Conservation (phyloP, 2,888 invertebrate species). For the Drosophila koepferae region DNA sequence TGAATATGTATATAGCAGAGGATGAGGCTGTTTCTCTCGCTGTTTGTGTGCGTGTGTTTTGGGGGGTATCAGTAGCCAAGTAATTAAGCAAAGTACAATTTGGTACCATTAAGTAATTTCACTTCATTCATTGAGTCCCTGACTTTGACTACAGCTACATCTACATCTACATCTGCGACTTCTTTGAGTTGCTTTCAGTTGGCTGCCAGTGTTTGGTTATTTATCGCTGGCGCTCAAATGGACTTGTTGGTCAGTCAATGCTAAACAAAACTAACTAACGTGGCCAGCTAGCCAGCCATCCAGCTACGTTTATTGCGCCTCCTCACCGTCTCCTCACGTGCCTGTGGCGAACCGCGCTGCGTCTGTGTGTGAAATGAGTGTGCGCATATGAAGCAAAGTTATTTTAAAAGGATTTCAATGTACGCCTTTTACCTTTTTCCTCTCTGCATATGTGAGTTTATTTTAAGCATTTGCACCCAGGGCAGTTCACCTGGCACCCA, state of each 20-base stretch:
- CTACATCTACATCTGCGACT: constrained; percentile 2
- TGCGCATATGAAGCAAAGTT: constrained; percentile 40
- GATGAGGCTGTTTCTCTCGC: neutral
- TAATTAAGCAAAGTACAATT: constrained; percentile 83
- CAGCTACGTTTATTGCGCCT: neutral
- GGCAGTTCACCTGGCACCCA: constrained; percentile 4
- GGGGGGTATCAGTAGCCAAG: constrained; percentile 72
- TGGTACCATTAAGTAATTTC: constrained; percentile 81
- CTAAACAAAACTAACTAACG: constrained; percentile 26
- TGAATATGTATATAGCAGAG: neutral
- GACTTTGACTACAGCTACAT: constrained; percentile 33
- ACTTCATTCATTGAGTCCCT: constrained; percentile 70
- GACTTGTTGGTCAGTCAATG: constrained; percentile 59
- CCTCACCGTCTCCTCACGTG: constrained; percentile 9
- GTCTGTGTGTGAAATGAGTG: constrained; percentile 44
- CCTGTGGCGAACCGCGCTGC: constrained; percentile 46
- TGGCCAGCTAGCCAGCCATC: neutral
- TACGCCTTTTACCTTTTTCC: constrained; percentile 13
- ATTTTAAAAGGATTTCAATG: constrained; percentile 68
- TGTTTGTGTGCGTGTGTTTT: constrained; percentile 1
- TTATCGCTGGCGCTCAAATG: constrained; percentile 75
- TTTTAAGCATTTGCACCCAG: constrained; percentile 43
- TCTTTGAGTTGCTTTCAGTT: constrained; percentile 9
- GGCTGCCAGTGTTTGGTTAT: constrained; percentile 59
- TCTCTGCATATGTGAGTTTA: constrained; percentile 26